These are phyloP conservation scores for Meteorus sp. DNA, from an alignment of 1,140 invertebrate species.

Conservation along the genomic window DNA sequence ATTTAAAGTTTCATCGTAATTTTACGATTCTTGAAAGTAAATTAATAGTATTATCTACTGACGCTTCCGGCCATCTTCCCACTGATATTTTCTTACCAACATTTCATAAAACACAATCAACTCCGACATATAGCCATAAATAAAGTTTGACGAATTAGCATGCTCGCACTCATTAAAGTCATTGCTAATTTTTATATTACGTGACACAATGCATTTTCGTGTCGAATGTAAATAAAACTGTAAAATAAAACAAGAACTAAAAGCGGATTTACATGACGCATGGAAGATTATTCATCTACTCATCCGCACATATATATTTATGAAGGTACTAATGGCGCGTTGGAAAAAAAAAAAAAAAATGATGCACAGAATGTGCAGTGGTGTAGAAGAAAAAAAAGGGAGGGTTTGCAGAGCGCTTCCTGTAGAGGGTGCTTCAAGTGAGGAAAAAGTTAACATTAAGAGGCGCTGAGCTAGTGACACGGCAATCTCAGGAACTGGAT, in stretches of 20 bases:
- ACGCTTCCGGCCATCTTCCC: conserved; percentile 28
- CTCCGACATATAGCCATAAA: neutral
- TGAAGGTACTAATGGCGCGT: too few relatives aligned
- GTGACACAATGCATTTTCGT: neutral
- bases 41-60: conserved; percentile 54
- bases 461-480: conserved; percentile 50
- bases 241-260: too few relatives aligned
- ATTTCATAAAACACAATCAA: neutral
- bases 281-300: too few relatives aligned
- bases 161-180: neutral
- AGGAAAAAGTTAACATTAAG: conserved; percentile 48
- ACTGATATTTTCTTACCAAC: conserved; percentile 5
- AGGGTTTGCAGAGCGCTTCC: too few relatives aligned
- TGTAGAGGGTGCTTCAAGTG: too few relatives aligned
- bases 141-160: neutral
- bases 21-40: conserved; percentile 55
- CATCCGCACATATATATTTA: too few relatives aligned
- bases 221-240: neutral
- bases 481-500: conserved; percentile 47
- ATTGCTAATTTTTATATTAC: neutral
- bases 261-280: too few relatives aligned
- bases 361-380: too few relatives aligned
- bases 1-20: conserved; percentile 58
- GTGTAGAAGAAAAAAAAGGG: too few relatives aligned
- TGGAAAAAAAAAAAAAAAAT: too few relatives aligned